phyloP scores from a whole-genome alignment of 2,888 invertebrate genomes.

The Strigamia maritima region DNA sequence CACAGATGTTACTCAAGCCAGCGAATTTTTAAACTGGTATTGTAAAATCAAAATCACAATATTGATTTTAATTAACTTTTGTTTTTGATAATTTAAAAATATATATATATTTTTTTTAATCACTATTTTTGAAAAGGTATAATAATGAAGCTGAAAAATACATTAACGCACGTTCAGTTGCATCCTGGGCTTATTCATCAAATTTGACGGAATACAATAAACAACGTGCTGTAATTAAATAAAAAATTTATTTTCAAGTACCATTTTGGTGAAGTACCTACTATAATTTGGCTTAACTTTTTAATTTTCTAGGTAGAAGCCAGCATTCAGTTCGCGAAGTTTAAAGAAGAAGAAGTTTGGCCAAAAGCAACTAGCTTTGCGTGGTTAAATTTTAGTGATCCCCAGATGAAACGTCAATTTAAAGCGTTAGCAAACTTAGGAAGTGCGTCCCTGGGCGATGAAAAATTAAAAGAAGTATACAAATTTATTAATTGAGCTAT shows the following conservation, averaged over 20 bases:
- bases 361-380: constrained; percentile 70
- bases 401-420: constrained; percentile 68
- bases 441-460: not conserved
- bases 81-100: too few relatives aligned
- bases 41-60: not conserved
- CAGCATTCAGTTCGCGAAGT: not conserved
- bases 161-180: not conserved
- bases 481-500: too few relatives aligned
- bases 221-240: not conserved
- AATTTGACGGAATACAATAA: not conserved
- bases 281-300: not conserved
- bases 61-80: not conserved
- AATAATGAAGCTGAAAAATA: not conserved
- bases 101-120: not conserved
- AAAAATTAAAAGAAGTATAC: constrained; percentile 6
- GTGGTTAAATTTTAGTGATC: constrained; percentile 67
- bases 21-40: not conserved
- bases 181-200: not conserved
- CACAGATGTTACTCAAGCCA: constrained; percentile 3
- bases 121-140: too few relatives aligned
- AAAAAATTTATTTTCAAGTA: too few relatives aligned
- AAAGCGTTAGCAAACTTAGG: constrained; percentile 64
- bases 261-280: too few relatives aligned
- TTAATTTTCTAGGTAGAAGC: not conserved
- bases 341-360: constrained; percentile 72